Base-by-base conservation (phyloP, 2,113 vertebrate species). In the Paraplagusia blochii region DNA sequence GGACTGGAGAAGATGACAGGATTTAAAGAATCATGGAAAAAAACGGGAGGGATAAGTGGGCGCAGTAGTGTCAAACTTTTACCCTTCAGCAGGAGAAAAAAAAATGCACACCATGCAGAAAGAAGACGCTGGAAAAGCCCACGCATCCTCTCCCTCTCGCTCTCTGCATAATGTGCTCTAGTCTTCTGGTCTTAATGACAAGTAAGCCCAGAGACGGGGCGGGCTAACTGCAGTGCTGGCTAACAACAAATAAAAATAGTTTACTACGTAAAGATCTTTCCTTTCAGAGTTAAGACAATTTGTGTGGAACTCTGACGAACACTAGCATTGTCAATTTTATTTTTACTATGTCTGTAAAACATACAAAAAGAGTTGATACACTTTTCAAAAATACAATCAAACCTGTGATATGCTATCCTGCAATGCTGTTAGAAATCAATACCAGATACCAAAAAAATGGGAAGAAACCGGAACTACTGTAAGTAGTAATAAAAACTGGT, bases 31-130 rank as follows among this genome's bases (percentile, higher is more conserved):
- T 51, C 55, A 47, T 34, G 39, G 52, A 45, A 35, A 63, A 56
- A 71, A 48, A 40, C 56, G 43, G 54, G 68, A 57, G 45, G 57
- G 39, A 54, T 53, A 74, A 47, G 68, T 29, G 60, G 44, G 57
- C 2, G 77, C 48, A 81, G 15, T 63, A 82, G 14, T 61, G 40
- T 4, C 53, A 9, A 69, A 73, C 36, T 74, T 69, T 61, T 19
- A 75, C 58, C 68, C 58, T 49, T 58, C 13, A 65, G 36, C 56
- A 68, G 40, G 57, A 63, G 22, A 42, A 42, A 12, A 45, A 43
- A 62, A 75, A 82, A 60, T 3, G 63, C 80, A 78, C 54, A 84
- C 64, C 58, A 66, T 19, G 72, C 67, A 83, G 45, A 70, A 81
- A 54, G 39, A 44, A 49, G 68, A 63, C 53, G 35, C 39, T 58